These are phyloP conservation scores for Dicycla oo DNA, from an alignment of 2,888 invertebrate genomes.

Conservation along the genomic window DNA sequence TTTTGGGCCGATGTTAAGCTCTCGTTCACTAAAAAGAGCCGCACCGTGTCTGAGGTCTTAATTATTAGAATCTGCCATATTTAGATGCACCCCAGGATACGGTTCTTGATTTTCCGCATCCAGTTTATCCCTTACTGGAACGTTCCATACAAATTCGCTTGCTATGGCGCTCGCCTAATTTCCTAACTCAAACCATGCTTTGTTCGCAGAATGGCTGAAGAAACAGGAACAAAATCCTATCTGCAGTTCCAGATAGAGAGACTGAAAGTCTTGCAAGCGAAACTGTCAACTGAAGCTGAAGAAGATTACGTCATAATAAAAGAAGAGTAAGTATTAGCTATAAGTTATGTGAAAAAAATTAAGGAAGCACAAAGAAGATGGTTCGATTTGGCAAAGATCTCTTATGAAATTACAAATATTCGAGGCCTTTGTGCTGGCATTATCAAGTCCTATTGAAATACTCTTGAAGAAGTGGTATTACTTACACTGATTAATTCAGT, in stretches of 20 bases:
- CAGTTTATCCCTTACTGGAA: too few relatives aligned
- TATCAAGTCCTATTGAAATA: not conserved
- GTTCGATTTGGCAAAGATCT: not conserved
- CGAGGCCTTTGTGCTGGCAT: not conserved
- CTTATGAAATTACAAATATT: too few relatives aligned
- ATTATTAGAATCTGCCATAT: not conserved
- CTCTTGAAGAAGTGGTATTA: not conserved
- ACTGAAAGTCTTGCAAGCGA: constrained; percentile 82
- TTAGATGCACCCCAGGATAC: not conserved
- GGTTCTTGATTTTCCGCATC: not conserved
- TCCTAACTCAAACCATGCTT: constrained; percentile 8
- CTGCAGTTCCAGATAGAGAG: constrained; percentile 84
- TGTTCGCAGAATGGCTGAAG: constrained; percentile 77
- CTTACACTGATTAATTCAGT: not conserved
- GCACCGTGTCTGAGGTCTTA: not conserved
- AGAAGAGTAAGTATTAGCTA: constrained; percentile 79
- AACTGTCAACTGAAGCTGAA: constrained; percentile 78
- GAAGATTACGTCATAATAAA: constrained; percentile 81
- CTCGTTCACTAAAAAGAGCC: not conserved
- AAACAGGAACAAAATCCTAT: constrained; percentile 83
- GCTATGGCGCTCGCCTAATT: not conserved
- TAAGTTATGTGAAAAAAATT: constrained; percentile 1
- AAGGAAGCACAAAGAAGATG: not conserved
- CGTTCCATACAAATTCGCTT: too few relatives aligned
- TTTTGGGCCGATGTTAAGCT: not conserved